Base-by-base conservation (phyloP, 1,140 invertebrate genomes). In the Neodiprion fabricii region DNA sequence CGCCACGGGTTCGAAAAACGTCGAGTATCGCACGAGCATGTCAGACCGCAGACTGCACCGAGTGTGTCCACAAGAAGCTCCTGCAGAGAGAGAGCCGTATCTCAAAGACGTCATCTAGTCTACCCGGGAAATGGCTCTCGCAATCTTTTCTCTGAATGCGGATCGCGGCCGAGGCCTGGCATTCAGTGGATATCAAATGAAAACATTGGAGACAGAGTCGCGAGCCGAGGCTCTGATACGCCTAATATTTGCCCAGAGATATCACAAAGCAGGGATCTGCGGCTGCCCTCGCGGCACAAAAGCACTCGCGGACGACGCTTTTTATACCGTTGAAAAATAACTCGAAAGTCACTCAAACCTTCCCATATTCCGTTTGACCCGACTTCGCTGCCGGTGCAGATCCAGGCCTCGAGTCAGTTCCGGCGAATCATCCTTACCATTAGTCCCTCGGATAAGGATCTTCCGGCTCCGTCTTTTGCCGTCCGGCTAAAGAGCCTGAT, bases 171-270 rank as follows among this genome's bases (percentile, higher is more conserved):
- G 53, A 72, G 74, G 53, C 11, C 74, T 76, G 72, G 76, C 80
- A 84, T 85, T 85, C 82, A 85, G 74, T 77, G 72, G 82, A 85
- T 86, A 87, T 86, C 84, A 86, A 87, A 85, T 86, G 85, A 87
- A 85, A 87, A 87, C 85, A 86, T 87, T 83, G 85, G 74, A 72
- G 76, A 73, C 80, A 76, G 7, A 66, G 21, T 70, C 21, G 66
- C 53, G 10, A 71, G 48, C 23, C 11, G 61, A 67, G 40, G 68
- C 50, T 74, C 11, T 61, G 28, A 23, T 61, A 75, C 77, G 75
- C 76, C 82, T 84, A 87, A 87, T 87, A 87, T 87, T 87, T 87
- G 81, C 83, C 72, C 76, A 79, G 79, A 81, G 80, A 84, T 88
- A 86, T 86, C 86, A 83, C 82, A 86, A 86, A 87, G 83, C 72